A percentile compares a stretch with the other conserved stretches of the same genome.
Evolutionary conservation across 1,140 invertebrate species (phyloP).

Genomic region (Coptotermes formosanus): DNA sequence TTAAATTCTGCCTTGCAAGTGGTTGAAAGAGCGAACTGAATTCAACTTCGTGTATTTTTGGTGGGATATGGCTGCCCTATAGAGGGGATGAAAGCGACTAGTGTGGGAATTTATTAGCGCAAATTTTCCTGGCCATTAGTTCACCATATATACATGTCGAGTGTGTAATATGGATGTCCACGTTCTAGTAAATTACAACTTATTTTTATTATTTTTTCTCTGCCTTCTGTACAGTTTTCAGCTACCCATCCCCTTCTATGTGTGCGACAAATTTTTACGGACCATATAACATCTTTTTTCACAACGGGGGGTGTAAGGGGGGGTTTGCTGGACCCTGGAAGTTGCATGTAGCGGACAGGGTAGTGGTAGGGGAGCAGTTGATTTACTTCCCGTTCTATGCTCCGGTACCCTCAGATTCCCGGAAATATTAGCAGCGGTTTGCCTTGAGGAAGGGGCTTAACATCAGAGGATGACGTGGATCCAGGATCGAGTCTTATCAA

Average conservation of each 20-base stretch:
- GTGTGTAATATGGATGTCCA: conserved; percentile 12
- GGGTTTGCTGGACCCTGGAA: background rate
- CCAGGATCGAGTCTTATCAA: no score
- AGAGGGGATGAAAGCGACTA: background rate
- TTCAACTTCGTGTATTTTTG: no score
- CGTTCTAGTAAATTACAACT: background rate
- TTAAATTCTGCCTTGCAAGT: no score
- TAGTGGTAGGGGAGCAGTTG: background rate
- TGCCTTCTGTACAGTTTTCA: background rate
- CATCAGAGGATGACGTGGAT: background rate
- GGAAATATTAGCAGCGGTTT: conserved; percentile 18
- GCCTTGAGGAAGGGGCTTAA: background rate
- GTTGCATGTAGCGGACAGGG: conserved; percentile 3
- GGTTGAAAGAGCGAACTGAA: no score
- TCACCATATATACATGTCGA: background rate
- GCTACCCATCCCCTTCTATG: background rate
- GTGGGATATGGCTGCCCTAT: no score
- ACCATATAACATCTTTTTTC: conserved; percentile 17
- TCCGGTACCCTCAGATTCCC: background rate
- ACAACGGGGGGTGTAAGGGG: background rate
- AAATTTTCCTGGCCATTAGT: conserved; percentile 14
- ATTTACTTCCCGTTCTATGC: conserved; percentile 7
- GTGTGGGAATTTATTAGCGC: conserved; percentile 15
- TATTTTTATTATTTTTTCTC: background rate
- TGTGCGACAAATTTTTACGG: conserved; percentile 15